phyloP scores from a whole-genome alignment of 2,888 invertebrate genomes.

The Sialis fuliginosa region DNA sequence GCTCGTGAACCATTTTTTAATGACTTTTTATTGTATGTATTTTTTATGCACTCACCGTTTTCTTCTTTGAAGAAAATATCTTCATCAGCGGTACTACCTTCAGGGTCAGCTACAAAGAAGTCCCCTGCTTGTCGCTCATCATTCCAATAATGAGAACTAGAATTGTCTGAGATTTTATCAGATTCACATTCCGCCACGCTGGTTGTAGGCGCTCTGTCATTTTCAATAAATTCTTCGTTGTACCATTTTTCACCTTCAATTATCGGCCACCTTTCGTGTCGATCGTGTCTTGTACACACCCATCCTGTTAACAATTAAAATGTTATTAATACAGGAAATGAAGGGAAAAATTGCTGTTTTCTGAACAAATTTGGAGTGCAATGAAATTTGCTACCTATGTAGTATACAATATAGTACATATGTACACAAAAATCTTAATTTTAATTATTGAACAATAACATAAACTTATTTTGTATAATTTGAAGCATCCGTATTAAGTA shows the following conservation, averaged over 20 bases:
- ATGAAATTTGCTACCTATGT: too few species aligned
- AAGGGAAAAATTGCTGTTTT: neutral
- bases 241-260: constrained; percentile 44
- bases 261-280: constrained; percentile 60
- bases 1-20: neutral
- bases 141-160: constrained; percentile 4
- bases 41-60: neutral
- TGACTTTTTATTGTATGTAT: neutral
- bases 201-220: constrained; percentile 19
- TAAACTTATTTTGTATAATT: too few species aligned
- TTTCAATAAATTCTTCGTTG: constrained; percentile 13
- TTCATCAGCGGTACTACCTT: neutral
- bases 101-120: neutral
- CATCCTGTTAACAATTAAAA: constrained; percentile 32
- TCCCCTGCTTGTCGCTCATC: neutral
- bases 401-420: too few species aligned
- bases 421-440: too few species aligned
- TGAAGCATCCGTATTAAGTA: too few species aligned
- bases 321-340: neutral
- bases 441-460: neutral
- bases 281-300: constrained; percentile 58
- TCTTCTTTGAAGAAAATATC: neutral
- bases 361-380: too few species aligned
- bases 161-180: constrained; percentile 4
- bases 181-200: constrained; percentile 4